Percentiles rank a stretch among this genome's conserved stretches.
phyloP scores from a whole-genome alignment of 2,113 vertebrate species.

The Piprites chloris region DNA sequence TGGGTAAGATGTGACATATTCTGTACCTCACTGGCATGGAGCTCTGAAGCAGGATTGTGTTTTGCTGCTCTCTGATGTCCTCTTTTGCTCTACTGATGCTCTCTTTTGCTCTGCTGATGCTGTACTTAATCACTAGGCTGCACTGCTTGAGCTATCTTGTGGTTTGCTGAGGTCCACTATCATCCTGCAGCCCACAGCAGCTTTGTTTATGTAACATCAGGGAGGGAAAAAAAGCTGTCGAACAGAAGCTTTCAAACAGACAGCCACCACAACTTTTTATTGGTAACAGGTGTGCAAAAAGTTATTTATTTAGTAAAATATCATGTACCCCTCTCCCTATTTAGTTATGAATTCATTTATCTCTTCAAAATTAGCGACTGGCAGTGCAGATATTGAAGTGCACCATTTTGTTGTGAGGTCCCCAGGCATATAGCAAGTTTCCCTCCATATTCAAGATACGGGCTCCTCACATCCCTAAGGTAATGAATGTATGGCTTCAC shows the following conservation, averaged over 20 bases:
- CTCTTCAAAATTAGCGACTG: not conserved
- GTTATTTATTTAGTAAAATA: not conserved
- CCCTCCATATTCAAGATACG: not conserved
- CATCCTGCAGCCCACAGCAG: not conserved
- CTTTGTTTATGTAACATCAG: not conserved
- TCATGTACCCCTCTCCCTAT: rapidly evolving
- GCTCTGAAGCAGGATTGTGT: not conserved
- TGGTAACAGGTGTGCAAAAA: not conserved
- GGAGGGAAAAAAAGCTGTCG: not conserved
- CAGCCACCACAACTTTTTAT: not conserved
- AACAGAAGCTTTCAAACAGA: not conserved
- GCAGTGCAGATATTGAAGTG: not conserved
- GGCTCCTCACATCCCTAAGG: rapidly evolving
- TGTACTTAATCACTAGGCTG: not conserved
- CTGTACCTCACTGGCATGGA: not conserved
- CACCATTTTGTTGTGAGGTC: not conserved
- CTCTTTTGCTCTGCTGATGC: not conserved
- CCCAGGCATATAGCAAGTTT: not conserved
- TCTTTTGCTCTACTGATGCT: not conserved
- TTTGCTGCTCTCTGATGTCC: not conserved
- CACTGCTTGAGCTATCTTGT: not conserved
- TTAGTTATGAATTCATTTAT: not conserved
- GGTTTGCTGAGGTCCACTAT: not conserved
- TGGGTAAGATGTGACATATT: not conserved
- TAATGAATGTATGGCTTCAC: not conserved